Evolutionary conservation across 1,140 invertebrate species (phyloP).

Genomic region (Hylaeus anthracinus): DNA sequence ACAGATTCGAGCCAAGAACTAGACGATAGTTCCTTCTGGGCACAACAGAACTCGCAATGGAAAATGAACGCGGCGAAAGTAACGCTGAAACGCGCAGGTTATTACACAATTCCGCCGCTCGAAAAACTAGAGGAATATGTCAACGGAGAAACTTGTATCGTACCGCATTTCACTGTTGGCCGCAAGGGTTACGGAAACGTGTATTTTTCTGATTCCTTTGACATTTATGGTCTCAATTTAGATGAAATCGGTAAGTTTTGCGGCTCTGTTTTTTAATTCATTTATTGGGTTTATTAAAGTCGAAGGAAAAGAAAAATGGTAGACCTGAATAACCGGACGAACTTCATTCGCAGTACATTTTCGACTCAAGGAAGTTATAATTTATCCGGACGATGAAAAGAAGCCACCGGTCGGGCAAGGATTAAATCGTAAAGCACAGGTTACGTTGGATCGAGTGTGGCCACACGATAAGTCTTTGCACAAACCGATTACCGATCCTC

Average conservation of each 20-base stretch:
- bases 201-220: conserved; percentile 92
- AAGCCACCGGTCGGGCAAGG: conserved; percentile 89
- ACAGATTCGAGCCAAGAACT: conserved; percentile 71
- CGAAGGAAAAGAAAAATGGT: too few relatives aligned
- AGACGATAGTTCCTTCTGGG: conserved; percentile 62
- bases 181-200: conserved; percentile 96
- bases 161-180: conserved; percentile 95
- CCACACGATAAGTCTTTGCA: conserved; percentile 93
- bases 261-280: neutral
- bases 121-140: conserved; percentile 83
- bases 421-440: conserved; percentile 95
- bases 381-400: conserved; percentile 86
- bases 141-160: conserved; percentile 88
- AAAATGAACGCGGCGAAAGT: conserved; percentile 84
- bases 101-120: conserved; percentile 88
- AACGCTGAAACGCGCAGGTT: conserved; percentile 86
- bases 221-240: conserved; percentile 94
- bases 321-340: too few relatives aligned
- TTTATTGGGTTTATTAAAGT: too few relatives aligned
- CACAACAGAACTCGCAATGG: conserved; percentile 68
- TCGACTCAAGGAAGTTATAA: conserved; percentile 88
- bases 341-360: conserved; percentile 84
- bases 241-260: conserved; percentile 88
- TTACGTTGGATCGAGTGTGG: conserved; percentile 97
- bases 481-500: conserved; percentile 90